Evolutionary conservation across 2,113 vertebrate species (phyloP), one percentile per base, ranked within the genome.

Genomic region (Halcyon malimbica): DNA sequence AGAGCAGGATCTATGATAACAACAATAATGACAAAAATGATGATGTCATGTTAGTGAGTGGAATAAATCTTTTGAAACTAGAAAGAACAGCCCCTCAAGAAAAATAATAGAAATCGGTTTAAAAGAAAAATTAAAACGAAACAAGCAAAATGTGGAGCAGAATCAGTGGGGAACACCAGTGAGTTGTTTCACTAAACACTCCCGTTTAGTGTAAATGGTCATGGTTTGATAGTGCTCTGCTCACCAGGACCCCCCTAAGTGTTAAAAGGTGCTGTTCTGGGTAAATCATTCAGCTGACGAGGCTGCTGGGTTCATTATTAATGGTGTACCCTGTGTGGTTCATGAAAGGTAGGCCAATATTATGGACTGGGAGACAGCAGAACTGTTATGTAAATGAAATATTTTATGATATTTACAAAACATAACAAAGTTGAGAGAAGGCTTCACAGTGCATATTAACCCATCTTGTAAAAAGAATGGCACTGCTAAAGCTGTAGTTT

Each of bases 391-490:
- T n/a, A 73, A 91, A 42, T 87, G 56, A 87, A 83, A 39, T 39
- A 35, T 82, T 93, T 82, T 60, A 54, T 46, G 37, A 53, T 93
- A 57, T 79, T 96, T 93, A 94, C 81, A 68, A 94, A 96, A 89
- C 64, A 79, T 8, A 29, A 57, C 25, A 91, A 93, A 91, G 90
- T 82, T 2, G 0, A 91, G 81, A 75, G 74, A 44, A 77, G n/a
- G 17, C 42, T 91, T 93, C 94, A 87, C 42, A 35, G 59, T 13
- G 20, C 13, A 11, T 60, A 35, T 93, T 78, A 89, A 89, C 10
- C 70, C 89, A 69, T 79, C 65, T 37, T 19, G 57, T 60, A 76
- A 75, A 87, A 93, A 87, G 69, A 91, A 82, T 71, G 56, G 37
- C 42, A 63, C 50, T 87, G 56, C 60, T 89, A 75, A 89, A 89